phyloP scores from a whole-genome alignment of 2,888 invertebrate genomes.

The Thymelicus lineola region DNA sequence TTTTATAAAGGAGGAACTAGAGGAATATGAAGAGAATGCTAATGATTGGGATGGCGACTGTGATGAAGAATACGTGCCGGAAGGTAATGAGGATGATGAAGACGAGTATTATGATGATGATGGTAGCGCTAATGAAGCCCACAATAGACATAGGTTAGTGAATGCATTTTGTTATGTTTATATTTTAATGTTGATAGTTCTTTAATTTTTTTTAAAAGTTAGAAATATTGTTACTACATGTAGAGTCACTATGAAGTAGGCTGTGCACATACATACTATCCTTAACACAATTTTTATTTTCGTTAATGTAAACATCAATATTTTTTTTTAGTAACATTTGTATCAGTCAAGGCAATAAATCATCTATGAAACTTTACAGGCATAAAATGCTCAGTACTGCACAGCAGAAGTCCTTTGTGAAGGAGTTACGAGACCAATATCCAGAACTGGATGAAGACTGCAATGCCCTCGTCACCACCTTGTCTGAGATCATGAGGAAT shows the following conservation, averaged over 20 bases:
- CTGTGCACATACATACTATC: no score
- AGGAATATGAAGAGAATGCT: constrained; percentile 13
- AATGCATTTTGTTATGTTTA: background rate
- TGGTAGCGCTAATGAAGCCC: constrained; percentile 19
- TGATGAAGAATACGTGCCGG: constrained; percentile 42
- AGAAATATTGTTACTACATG: no score
- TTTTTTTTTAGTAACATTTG: no score
- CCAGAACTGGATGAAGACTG: constrained; percentile 58
- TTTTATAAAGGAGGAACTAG: constrained; percentile 31
- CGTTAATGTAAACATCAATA: no score
- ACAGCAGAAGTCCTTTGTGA: constrained; percentile 57
- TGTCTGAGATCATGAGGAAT: constrained; percentile 64
- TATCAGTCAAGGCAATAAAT: constrained; percentile 5
- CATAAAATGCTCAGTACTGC: constrained; percentile 34
- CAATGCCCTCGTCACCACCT: constrained; percentile 55
- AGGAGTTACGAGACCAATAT: constrained; percentile 57
- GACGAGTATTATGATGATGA: constrained; percentile 35
- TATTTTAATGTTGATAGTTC: no score
- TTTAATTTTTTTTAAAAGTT: background rate
- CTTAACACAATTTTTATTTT: background rate
- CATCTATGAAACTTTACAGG: constrained; percentile 1
- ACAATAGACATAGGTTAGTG: background rate
- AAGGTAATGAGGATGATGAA: constrained; percentile 36
- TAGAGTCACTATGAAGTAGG: no score
- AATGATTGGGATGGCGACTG: constrained; percentile 36